Conservation (phyloP, 2,888 invertebrate genomes). For the Magallana nippona region DNA sequence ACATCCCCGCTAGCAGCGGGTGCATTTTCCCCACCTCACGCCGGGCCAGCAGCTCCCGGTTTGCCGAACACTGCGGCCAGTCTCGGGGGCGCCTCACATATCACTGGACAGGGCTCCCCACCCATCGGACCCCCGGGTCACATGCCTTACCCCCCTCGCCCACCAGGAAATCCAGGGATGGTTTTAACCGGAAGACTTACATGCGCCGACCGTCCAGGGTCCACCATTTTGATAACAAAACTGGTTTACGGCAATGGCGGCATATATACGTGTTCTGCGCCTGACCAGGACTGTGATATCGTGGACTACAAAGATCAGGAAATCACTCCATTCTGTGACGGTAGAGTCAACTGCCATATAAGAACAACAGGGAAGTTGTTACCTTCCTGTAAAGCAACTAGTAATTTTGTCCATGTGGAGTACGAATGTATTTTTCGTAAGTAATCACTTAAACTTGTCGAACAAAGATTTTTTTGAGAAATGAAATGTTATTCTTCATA, state of each 20-base stretch:
- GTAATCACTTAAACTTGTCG: background rate
- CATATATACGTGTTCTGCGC: slow-evolving; percentile 40
- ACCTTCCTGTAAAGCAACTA: slow-evolving; percentile 40
- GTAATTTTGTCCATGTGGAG: slow-evolving; percentile 52
- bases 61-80: background rate
- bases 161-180: slow-evolving; percentile 5
- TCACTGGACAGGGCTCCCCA: background rate
- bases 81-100: slow-evolving; percentile 15
- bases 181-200: slow-evolving; percentile 41
- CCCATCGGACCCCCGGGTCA: background rate
- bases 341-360: slow-evolving; percentile 37
- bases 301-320: slow-evolving; percentile 38
- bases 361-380: slow-evolving; percentile 32
- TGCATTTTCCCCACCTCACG: background rate
- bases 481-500: no score
- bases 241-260: slow-evolving; percentile 48
- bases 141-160: background rate
- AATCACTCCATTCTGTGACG: slow-evolving; percentile 47
- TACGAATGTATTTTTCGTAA: slow-evolving; percentile 51
- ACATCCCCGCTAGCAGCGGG: slow-evolving; percentile 4
- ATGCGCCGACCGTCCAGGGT: slow-evolving; percentile 34
- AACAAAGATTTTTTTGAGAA: no score
- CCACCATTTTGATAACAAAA: slow-evolving; percentile 48
- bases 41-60: background rate
- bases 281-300: slow-evolving; percentile 47